Evolutionary conservation across 2,888 invertebrate species (phyloP), one percentile per base, ranked within the genome.

Genomic region (Cryptus viduatorius): DNA sequence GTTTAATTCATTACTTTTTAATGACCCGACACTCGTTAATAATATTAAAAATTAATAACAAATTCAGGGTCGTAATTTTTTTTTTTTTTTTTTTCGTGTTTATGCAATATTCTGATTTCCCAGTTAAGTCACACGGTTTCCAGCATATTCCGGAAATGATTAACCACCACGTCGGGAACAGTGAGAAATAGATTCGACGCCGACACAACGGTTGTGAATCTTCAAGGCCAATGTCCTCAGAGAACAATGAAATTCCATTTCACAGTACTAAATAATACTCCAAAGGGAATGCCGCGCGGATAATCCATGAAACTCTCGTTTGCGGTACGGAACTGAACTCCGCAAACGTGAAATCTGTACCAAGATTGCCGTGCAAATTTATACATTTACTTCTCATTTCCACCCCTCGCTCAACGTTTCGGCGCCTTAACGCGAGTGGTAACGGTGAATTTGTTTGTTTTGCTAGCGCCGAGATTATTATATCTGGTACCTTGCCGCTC

Each of bases 171-270:
- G 24, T 24, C 14, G 29, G 12, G 61, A 4, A 31, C 14, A 31
- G 29, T 29, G 4, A 31, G 61, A 2, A 29, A 14, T 0, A 61
- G 61, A 61, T 61, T 31, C 24, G 29, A 14, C 0, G 61, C 14
- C 3, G 12, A 31, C 8, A 4, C 61, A 31, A 31, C 61, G 31
- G 31, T 31, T n/a, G n/a, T 14, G n/a, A 56, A 12, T 29, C 29
- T n/a, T 5, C 14, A 61, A 61, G 61, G 61, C 29, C 61, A 31
- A 31, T 14, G 61, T 61, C 61, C 61, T 31, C 1, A n/a, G 14
- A 31, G 31, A 61, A 29, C 61, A 61, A n/a, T 31, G 61, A 61
- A 61, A 61, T 61, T 61, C 61, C 61, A 61, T 61, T 31, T 61
- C 61, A 31, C 31, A 14, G 61, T n/a, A 31, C 29, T 61, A 61